Percentiles rank a stretch among this genome's conserved stretches.
These are phyloP conservation scores for Noctua comes DNA, from an alignment of 2,888 invertebrate genomes.

Conservation along the genomic window DNA sequence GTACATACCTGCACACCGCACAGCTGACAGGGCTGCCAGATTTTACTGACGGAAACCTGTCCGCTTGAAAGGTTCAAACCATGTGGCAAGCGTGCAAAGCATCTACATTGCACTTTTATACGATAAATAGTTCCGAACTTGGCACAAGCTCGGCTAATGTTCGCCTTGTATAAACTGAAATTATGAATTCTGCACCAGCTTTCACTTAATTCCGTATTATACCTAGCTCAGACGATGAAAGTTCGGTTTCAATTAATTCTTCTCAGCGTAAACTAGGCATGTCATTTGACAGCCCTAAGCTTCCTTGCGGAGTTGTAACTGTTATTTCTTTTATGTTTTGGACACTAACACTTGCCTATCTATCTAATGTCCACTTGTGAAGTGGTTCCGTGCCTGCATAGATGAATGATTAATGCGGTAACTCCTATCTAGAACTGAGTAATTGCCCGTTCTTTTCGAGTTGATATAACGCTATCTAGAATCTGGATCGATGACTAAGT, in stretches of 20 bases:
- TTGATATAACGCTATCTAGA: conserved; percentile 51
- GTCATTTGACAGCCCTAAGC: conserved; percentile 48
- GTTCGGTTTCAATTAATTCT: conserved; percentile 10
- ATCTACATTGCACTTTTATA: conserved; percentile 2
- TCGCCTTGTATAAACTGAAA: conserved; percentile 22
- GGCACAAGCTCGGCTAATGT: conserved; percentile 22
- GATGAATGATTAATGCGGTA: conserved; percentile 61
- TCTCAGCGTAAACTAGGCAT: conserved; percentile 3
- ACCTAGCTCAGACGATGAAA: conserved; percentile 6
- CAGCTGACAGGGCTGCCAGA: conserved; percentile 55
- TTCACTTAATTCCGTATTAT: conserved; percentile 13
- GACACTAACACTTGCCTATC: conserved; percentile 57
- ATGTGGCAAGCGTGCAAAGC: conserved; percentile 30
- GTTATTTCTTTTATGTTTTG: conserved; percentile 69
- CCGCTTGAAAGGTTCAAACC: conserved; percentile 4
- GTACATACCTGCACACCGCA: conserved; percentile 56
- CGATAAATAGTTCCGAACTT: conserved; percentile 21
- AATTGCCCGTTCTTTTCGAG: conserved; percentile 54
- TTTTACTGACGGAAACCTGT: conserved; percentile 14
- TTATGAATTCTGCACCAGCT: conserved; percentile 30
- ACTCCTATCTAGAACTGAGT: conserved; percentile 52
- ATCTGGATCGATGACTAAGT: conserved; percentile 54
- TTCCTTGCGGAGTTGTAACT: conserved; percentile 61
- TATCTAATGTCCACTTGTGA: conserved; percentile 58
- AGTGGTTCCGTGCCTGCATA: conserved; percentile 56